Conservation (phyloP, 2,888 invertebrate genomes). For the Tenthredo distinguenda region DNA sequence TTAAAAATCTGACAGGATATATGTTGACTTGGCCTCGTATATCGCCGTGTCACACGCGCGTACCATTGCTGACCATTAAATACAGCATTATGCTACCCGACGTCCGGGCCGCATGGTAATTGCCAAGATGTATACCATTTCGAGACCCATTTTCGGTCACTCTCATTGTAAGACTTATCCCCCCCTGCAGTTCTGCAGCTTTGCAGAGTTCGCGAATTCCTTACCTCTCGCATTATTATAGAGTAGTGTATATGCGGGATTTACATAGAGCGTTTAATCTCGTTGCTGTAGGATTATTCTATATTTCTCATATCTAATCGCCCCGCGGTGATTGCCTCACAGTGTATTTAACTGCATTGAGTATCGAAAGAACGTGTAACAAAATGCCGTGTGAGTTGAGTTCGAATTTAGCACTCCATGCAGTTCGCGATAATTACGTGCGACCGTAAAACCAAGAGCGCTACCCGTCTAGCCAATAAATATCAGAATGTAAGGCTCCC, state of each 20-base stretch:
- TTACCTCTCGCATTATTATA: not conserved
- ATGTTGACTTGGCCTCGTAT: constrained; percentile 74
- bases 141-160: constrained; percentile 71
- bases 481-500: constrained; percentile 60
- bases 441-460: constrained; percentile 64
- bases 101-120: constrained; percentile 70
- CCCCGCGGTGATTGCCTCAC: not conserved
- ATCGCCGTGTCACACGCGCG: constrained; percentile 70
- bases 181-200: not conserved
- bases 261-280: too few species aligned
- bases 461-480: constrained; percentile 65
- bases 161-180: constrained; percentile 35
- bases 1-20: constrained; percentile 75
- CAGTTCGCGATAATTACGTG: constrained; percentile 63
- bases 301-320: constrained; percentile 1
- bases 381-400: constrained; percentile 9
- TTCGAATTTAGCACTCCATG: constrained; percentile 53
- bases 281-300: not conserved
- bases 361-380: not conserved
- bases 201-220: not conserved
- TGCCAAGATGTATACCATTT: constrained; percentile 67
- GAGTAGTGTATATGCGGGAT: too few species aligned
- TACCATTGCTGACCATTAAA: constrained; percentile 73
- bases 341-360: not conserved
- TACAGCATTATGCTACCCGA: constrained; percentile 75